Conservation (phyloP, 2,113 vertebrate genomes). For the Micromys minutus region DNA sequence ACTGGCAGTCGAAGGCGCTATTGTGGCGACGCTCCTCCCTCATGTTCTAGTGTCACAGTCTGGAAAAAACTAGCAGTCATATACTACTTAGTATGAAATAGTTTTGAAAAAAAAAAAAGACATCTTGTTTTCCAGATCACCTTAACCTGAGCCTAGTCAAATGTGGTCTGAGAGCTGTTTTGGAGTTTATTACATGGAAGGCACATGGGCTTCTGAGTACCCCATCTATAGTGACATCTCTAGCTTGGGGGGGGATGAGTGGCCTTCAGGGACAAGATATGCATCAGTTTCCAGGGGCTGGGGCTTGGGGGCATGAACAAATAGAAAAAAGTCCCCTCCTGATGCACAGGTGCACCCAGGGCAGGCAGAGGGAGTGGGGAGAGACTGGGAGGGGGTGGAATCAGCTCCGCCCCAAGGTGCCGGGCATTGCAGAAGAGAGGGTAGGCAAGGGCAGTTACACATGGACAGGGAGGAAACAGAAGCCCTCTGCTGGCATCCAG, state of each 20-base stretch:
- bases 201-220: neutral
- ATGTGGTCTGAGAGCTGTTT: neutral
- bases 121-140: neutral
- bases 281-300: neutral
- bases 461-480: slow-evolving; percentile 83
- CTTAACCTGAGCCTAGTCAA: neutral
- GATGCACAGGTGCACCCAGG: neutral
- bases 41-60: neutral
- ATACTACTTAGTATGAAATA: slow-evolving; percentile 17
- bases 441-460: slow-evolving; percentile 11
- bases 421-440: neutral
- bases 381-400: neutral
- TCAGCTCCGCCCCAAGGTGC: neutral
- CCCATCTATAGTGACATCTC: neutral
- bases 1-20: neutral
- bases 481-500: slow-evolving; percentile 83
- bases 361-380: neutral
- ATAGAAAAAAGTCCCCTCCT: neutral
- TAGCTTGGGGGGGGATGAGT: neutral
- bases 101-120: neutral
- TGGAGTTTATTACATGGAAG: neutral
- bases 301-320: neutral
- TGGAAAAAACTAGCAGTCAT: neutral
- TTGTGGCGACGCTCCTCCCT: neutral
- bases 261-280: neutral